Evolutionary conservation across 2,797 vertebrate species (phyloP).

Genomic region (Podargus strigoides): DNA sequence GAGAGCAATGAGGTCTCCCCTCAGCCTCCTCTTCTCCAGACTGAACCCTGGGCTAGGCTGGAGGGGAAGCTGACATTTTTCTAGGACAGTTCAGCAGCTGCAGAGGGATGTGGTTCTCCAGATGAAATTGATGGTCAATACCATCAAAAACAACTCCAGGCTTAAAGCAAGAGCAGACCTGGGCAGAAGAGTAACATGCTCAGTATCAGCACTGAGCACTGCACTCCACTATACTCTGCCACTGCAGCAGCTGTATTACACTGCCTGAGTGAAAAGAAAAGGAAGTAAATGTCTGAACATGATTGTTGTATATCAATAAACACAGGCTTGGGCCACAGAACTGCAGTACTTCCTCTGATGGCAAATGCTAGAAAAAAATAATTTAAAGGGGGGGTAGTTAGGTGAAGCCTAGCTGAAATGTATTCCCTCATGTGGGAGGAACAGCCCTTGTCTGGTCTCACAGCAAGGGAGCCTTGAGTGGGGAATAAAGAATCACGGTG

Average conservation of each 20-base stretch:
- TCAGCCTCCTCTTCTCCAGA: too few relatives aligned
- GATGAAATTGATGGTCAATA: neutral
- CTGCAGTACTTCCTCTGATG: accelerated
- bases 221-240: neutral
- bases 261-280: neutral
- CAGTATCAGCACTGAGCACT: neutral
- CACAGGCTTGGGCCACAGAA: too few relatives aligned
- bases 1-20: too few relatives aligned
- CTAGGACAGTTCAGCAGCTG: neutral
- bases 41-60: neutral
- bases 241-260: neutral
- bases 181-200: accelerated
- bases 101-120: neutral
- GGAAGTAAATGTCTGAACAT: neutral
- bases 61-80: neutral
- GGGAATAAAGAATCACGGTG: too few relatives aligned
- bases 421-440: neutral
- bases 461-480: neutral
- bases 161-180: neutral
- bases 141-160: neutral
- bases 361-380: neutral
- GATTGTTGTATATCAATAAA: neutral
- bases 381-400: neutral
- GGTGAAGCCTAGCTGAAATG: neutral
- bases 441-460: neutral